phyloP scores from a whole-genome alignment of 2,888 invertebrate species.

The Caenorhabditis japonica region DNA sequence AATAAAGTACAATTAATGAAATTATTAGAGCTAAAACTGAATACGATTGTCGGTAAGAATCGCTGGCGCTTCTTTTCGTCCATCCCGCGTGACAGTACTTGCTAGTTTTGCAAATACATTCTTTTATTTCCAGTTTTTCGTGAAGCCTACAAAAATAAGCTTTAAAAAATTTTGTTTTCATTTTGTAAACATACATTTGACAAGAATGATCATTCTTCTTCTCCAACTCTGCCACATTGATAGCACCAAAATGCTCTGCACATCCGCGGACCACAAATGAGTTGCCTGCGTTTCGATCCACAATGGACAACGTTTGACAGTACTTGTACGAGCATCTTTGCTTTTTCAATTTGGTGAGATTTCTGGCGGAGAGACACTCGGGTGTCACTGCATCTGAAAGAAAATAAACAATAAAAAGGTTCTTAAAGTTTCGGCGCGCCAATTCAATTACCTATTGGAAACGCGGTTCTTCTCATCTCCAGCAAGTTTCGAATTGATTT shows the following conservation, averaged over 20 bases:
- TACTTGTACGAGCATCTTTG: slow-evolving; percentile 68
- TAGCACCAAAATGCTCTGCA: slow-evolving; percentile 73
- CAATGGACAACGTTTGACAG: slow-evolving; percentile 71
- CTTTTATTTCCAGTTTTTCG: slow-evolving; percentile 70
- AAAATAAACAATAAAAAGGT: not conserved
- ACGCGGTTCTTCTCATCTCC: slow-evolving; percentile 67
- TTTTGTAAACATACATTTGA: slow-evolving; percentile 23
- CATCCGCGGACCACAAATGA: slow-evolving; percentile 73
- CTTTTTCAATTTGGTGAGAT: slow-evolving; percentile 63
- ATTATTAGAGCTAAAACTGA: not conserved
- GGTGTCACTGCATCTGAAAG: slow-evolving; percentile 61
- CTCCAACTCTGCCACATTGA: slow-evolving; percentile 63
- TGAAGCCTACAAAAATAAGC: slow-evolving; percentile 62
- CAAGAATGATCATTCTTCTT: slow-evolving; percentile 68
- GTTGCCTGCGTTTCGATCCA: slow-evolving; percentile 68
- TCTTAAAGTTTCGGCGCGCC: not conserved
- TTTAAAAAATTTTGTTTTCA: not conserved
- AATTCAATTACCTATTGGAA: slow-evolving; percentile 57
- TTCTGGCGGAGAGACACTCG: slow-evolving; percentile 66
- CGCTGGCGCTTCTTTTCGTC: slow-evolving; percentile 27
- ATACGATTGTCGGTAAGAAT: slow-evolving; percentile 1
- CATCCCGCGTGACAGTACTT: slow-evolving; percentile 72
- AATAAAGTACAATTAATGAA: not conserved
- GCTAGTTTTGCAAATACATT: slow-evolving; percentile 70
- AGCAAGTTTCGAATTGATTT: slow-evolving; percentile 66